Base-by-base conservation (phyloP, 2,113 vertebrate species). In the Trichechus manatus region DNA sequence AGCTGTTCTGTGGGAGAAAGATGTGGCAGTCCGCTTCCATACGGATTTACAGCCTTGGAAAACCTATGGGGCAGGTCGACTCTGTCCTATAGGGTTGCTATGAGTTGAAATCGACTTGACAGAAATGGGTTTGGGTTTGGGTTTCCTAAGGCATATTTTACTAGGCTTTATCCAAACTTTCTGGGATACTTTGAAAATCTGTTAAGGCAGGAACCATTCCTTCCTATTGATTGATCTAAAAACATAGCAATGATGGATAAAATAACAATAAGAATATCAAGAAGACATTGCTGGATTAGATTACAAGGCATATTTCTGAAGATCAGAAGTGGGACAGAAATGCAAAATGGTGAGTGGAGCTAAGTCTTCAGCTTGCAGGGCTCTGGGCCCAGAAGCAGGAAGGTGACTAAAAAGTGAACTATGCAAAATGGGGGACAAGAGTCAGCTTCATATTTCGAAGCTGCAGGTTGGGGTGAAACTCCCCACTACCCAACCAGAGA, bases 161-260 rank as follows among this genome's bases (percentile, higher is more conserved):
- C 77, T 29, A 8, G 64, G 70, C 66, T 85, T 61, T 90, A 80
- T 42, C 74, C 83, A 91, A 86, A 86, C 19, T 84, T 77, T 29
- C 68, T 87, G 44, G 90, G 85, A 9, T 91, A 56, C 68, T 84
- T 3, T 86, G 87, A 91, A 66, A 89, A 78, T 92, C 64, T 86
- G 29, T 14, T 27, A 61, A 79, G 53, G 63, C 36, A 90, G 66
- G 23, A 85, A 78, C 2, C 53, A 63, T 14, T 53, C 81, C 66
- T 82, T 83, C 50, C 39, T 20, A 50, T 29, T 17, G 44, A 19
- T 19, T 31, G 25, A 47, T 47, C 44, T 79, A 19, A 79, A 78
- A 78, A 50, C 22, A 47, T 1, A 79, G 81, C 39, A 17, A 7
- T 68, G 44, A 72, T 39, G 20, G 61, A 47, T 80, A 70, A 61